Conservation (phyloP, 1,140 invertebrate genomes). For the Trachymyrmex septentrionalis region DNA sequence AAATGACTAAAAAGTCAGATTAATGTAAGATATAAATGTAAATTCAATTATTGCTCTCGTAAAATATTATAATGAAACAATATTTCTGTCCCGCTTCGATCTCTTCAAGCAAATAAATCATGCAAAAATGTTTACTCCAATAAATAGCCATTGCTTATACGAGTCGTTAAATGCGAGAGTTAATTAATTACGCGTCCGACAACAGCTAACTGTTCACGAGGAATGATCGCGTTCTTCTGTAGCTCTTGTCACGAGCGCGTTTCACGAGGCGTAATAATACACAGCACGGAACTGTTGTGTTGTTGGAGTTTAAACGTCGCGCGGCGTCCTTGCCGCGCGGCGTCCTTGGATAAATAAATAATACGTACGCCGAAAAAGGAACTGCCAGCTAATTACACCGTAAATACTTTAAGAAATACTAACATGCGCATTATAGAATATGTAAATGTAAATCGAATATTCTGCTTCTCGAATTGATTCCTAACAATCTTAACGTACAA, state of each 20-base stretch:
- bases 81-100: background rate
- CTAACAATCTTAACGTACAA: background rate
- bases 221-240: background rate
- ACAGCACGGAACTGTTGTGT: background rate
- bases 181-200: background rate
- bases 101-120: conserved; percentile 1
- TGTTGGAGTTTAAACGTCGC: background rate
- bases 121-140: background rate
- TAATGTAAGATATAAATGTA: background rate
- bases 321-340: too few relatives aligned
- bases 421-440: background rate
- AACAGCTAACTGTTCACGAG: background rate
- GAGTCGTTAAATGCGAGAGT: conserved; percentile 4
- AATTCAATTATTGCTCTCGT: background rate
- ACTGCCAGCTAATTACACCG: background rate
- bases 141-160: conserved; percentile 10
- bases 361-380: background rate
- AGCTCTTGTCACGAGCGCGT: background rate
- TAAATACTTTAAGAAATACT: background rate
- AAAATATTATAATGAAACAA: background rate
- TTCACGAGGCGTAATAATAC: background rate
- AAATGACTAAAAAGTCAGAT: background rate
- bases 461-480: background rate
- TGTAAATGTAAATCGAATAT: background rate
- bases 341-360: background rate